Evolutionary conservation across 1,140 invertebrate genomes (phyloP), one percentile per base, ranked within the genome.

Genomic region (Drosophila navojoa): DNA sequence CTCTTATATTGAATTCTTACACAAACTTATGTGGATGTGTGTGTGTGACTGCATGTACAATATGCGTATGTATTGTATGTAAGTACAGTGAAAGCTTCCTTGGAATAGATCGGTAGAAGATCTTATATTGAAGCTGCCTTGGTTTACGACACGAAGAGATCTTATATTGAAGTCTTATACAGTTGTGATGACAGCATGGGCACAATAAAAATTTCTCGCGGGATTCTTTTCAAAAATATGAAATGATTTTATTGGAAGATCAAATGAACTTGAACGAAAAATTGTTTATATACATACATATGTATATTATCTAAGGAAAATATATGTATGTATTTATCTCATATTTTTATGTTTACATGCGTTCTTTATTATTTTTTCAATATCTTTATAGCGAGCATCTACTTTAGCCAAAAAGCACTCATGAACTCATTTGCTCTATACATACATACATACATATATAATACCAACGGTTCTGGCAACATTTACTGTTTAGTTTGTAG

Each of bases 401-500:
- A 35, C 35, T 38, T 38, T 38, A 13, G 35, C 35, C 11, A 29
- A 29, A 29, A 38, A 57, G 42, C 9, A 22, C 10, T 19, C 32
- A 55, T 19, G 19, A 38, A 40, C 13, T 29, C 4, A 5, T 4
- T 29, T 29, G 5, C 27, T 32, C 9, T 32, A 32, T 32, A 44
- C 19, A 27, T 42, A 11, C n/a, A 52, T 6, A 62, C 3, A 40
- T 29, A 32, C 35, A 19, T 49, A 71, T 52, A 44, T 64, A 63
- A 7, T 32, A 45, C n/a, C 11, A 45, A 44, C 19, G 19, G 9
- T 7, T 60, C 16, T 61, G 58, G n/a, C 22, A 49, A 3, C 29
- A 22, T 76, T 75, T 71, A 63, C 59, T 38, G 45, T 32, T 35
- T 38, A 57, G 22, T 57, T 71, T 79, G 76, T 58, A 72, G 58